These are phyloP conservation scores for Theristicus caerulescens DNA, from an alignment of 2,113 vertebrate genomes.

Conservation along the genomic window DNA sequence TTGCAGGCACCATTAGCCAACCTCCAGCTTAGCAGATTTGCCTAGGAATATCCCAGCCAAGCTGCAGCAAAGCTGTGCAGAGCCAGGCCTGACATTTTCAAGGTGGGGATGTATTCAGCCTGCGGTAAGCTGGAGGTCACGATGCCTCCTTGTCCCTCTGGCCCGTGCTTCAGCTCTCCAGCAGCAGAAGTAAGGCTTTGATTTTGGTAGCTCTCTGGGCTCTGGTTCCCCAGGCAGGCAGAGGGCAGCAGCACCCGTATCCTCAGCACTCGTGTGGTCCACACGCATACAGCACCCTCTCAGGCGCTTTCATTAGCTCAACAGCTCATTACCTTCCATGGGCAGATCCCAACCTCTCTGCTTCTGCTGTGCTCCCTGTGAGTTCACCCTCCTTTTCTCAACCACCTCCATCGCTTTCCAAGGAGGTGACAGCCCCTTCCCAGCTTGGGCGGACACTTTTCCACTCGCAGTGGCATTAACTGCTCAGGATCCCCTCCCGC, in stretches of 20 bases:
- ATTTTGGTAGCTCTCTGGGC: neutral
- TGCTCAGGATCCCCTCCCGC: neutral
- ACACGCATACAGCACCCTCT: accelerated
- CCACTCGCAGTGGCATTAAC: neutral
- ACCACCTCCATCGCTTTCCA: neutral
- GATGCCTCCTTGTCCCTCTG: accelerated
- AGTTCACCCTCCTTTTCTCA: neutral
- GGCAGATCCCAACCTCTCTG: neutral
- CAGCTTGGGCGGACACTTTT: accelerated
- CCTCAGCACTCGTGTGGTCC: neutral
- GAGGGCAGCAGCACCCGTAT: neutral
- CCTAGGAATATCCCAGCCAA: neutral
- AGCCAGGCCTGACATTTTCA: neutral
- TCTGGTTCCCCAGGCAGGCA: neutral
- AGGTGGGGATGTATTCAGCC: neutral
- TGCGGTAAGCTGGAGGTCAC: neutral
- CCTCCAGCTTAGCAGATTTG: neutral
- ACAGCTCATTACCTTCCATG: neutral
- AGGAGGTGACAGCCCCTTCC: neutral
- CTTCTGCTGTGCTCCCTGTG: neutral
- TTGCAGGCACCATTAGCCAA: neutral
- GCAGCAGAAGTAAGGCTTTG: neutral
- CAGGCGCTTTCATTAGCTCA: neutral
- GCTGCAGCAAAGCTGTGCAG: neutral
- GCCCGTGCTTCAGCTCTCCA: neutral